phyloP scores from a whole-genome alignment of 30 jellyfish, hydroid and myxozoan species.

The Aurelia coerulea region DNA sequence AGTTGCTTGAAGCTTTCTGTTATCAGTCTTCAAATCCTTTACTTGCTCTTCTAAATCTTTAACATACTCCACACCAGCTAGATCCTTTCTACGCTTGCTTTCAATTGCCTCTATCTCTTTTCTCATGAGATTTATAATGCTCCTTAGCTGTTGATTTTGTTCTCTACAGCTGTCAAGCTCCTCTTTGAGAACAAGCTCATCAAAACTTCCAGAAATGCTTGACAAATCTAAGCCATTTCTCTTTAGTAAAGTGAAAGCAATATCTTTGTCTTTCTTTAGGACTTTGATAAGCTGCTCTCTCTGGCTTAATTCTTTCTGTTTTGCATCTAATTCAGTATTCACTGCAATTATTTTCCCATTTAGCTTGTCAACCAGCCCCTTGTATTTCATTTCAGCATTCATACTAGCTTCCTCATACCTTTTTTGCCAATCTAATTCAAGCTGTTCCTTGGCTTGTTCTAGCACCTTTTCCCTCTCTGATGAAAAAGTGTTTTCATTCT shows the following conservation, averaged over 20 bases:
- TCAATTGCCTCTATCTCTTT: slow-evolving; percentile 70
- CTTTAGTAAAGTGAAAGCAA: slow-evolving; percentile 60
- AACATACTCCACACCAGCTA: slow-evolving; percentile 41
- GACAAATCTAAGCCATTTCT: slow-evolving; percentile 54
- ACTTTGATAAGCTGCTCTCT: slow-evolving; percentile 63
- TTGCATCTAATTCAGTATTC: not conserved
- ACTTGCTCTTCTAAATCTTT: slow-evolving; percentile 58
- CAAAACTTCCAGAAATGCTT: slow-evolving; percentile 4
- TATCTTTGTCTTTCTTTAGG: slow-evolving; percentile 62
- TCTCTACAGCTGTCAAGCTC: slow-evolving; percentile 5
- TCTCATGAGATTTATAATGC: slow-evolving; percentile 70
- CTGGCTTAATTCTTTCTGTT: slow-evolving; percentile 50
- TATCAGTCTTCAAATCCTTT: slow-evolving; percentile 26
- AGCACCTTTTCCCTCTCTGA: slow-evolving; percentile 68
- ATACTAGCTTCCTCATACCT: slow-evolving; percentile 57
- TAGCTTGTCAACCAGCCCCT: slow-evolving; percentile 23
- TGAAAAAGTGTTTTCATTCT: slow-evolving; percentile 32
- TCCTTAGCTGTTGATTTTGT: slow-evolving; percentile 66
- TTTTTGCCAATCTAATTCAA: slow-evolving; percentile 79
- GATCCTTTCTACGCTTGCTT: slow-evolving; percentile 23
- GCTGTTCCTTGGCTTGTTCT: slow-evolving; percentile 72
- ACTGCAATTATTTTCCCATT: slow-evolving; percentile 18
- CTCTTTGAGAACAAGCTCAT: slow-evolving; percentile 40
- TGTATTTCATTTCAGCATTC: slow-evolving; percentile 42
- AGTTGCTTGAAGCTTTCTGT: slow-evolving; percentile 14